phyloP scores from a whole-genome alignment of 2,888 invertebrate species.

The Lithophane leautieri region DNA sequence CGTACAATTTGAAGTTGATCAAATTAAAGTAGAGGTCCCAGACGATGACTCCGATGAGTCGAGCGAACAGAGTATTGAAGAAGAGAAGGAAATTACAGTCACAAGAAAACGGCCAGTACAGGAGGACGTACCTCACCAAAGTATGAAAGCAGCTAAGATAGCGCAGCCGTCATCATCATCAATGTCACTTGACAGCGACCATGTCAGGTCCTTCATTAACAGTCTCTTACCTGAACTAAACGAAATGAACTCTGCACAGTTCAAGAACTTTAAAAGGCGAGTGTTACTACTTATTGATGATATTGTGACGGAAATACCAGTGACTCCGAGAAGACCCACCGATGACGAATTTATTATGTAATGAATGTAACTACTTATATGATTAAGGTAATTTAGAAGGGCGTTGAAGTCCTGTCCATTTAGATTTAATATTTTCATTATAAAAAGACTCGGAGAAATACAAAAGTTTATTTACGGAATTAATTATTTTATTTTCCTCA shows the following conservation, averaged over 20 bases:
- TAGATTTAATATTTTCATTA: slow-evolving; percentile 19
- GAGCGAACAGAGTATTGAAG: slow-evolving; percentile 12
- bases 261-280: slow-evolving; percentile 68
- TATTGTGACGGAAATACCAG: slow-evolving; percentile 55
- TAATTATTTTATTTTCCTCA: neutral
- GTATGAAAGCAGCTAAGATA: slow-evolving; percentile 3
- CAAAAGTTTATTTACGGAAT: neutral
- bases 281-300: slow-evolving; percentile 64
- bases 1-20: slow-evolving; percentile 11
- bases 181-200: slow-evolving; percentile 27
- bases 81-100: slow-evolving; percentile 1
- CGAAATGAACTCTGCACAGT: slow-evolving; percentile 67
- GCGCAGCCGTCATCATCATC: slow-evolving; percentile 25
- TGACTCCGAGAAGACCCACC: neutral
- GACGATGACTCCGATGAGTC: slow-evolving; percentile 21
- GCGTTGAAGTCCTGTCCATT: neutral
- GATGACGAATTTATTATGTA: slow-evolving; percentile 43
- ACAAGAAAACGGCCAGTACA: slow-evolving; percentile 19
- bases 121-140: slow-evolving; percentile 27
- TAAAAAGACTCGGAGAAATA: slow-evolving; percentile 17
- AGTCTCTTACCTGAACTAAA: slow-evolving; percentile 68
- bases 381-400: slow-evolving; percentile 14
- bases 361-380: slow-evolving; percentile 8
- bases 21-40: slow-evolving; percentile 40
- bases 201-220: slow-evolving; percentile 61